Evolutionary conservation across 2,797 vertebrate genomes (phyloP), one percentile per base, ranked within the genome.

Genomic region (Pelodytes ibericus): DNA sequence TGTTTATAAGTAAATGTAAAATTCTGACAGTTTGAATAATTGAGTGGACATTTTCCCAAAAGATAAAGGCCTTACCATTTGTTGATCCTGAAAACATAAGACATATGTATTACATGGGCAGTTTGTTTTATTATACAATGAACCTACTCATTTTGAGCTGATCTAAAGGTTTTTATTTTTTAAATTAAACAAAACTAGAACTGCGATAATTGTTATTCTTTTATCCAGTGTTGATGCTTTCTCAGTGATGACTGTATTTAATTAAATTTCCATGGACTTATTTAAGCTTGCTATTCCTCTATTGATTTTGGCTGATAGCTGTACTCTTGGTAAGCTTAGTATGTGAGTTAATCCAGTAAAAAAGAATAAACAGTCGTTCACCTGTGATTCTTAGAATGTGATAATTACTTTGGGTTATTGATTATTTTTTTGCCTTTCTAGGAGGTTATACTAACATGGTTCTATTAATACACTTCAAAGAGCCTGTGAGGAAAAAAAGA

Each of bases 291-390:
- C 56, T 51, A 53, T 70, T 53, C 26, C 30, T 7, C 27, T 70
- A 75, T 75, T 75, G 74, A 69, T 75, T 75, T 75, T 69, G 61
- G 74, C 74, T 75, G 15, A 29, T 62, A 75, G 65, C 74, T 31
- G 30, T 69, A 68, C 56, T 65, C 51, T 36, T 69, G 30, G 58
- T 39, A 62, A 75, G 65, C 36, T 58, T 69, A 58, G 31, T 31
- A 36, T 36, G 39, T 51, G 49, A 58, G 71, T 70, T 64, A 65
- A 80, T 58, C 51, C 72, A 59, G 65, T 64, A 51, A 66, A 64
- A 53, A 33, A 69, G 13, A 33, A 65, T 27, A 70, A 58, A 68
- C 29, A 49, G 30, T 47, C 4, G 29, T 29, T 71, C 66, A 69
- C 51, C 51, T 74, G 59, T 56, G 31, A 49, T 65, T 24, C 59